phyloP scores from a whole-genome alignment of 2,888 invertebrate genomes.

The Amiota mariae region DNA sequence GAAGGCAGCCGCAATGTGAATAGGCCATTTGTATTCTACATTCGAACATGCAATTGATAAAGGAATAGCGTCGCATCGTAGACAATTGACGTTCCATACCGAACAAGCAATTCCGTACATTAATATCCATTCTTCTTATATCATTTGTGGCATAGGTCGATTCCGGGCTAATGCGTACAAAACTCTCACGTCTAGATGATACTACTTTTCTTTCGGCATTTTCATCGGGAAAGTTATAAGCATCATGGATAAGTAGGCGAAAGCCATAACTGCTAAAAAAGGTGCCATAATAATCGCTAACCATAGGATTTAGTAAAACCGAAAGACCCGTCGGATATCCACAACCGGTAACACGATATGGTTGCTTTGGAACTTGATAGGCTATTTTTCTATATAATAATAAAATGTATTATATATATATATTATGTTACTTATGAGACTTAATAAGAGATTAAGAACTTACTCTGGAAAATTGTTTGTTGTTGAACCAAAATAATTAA shows the following conservation, averaged over 20 bases:
- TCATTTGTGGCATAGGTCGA: constrained; percentile 78
- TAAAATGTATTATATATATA: not conserved
- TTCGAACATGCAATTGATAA: constrained; percentile 79
- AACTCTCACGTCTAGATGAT: constrained; percentile 76
- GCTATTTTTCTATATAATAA: constrained; percentile 64
- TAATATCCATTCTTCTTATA: constrained; percentile 74
- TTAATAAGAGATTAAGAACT: too few species aligned
- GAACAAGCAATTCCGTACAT: constrained; percentile 78
- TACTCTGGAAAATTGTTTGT: constrained; percentile 68
- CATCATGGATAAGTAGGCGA: constrained; percentile 79
- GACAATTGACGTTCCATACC: constrained; percentile 74
- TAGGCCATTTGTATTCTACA: constrained; percentile 75
- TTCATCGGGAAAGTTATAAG: constrained; percentile 79
- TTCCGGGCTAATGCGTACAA: constrained; percentile 79
- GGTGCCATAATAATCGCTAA: constrained; percentile 79
- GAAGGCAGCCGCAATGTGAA: constrained; percentile 77
- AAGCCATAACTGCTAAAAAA: constrained; percentile 78
- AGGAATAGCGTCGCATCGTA: constrained; percentile 76
- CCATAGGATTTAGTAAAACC: constrained; percentile 76
- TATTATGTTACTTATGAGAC: too few species aligned
- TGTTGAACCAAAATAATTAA: constrained; percentile 77
- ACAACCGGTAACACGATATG: constrained; percentile 79
- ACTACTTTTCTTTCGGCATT: constrained; percentile 78
- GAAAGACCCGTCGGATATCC: constrained; percentile 81
- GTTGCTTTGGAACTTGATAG: constrained; percentile 72